A percentile compares a stretch with the other conserved stretches of the same genome.
phyloP scores from a whole-genome alignment of 2,797 vertebrate species.

The Enteromius treurensis region DNA sequence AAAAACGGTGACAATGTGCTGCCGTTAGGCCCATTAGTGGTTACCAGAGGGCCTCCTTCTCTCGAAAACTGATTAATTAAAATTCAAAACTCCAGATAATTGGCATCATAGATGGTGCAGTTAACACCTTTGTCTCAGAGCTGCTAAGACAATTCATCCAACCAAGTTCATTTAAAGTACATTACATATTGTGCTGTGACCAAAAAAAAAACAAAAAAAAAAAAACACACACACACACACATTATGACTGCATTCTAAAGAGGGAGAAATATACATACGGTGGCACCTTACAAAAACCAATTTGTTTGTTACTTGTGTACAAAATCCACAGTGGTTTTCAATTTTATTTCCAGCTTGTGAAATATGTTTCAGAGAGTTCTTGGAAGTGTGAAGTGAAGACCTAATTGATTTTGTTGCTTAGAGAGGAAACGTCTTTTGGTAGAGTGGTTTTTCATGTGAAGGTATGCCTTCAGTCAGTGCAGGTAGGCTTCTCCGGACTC shows the following conservation, averaged over 20 bases:
- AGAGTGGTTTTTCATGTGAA: slow-evolving; percentile 24
- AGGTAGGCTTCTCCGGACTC: slow-evolving; percentile 5
- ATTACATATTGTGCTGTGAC: background rate
- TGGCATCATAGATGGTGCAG: slow-evolving; percentile 31
- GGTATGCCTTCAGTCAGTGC: background rate
- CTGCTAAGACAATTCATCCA: slow-evolving; percentile 21
- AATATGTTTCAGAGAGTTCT: slow-evolving; percentile 4
- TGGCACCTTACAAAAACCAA: background rate
- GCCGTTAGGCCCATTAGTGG: slow-evolving; percentile 47
- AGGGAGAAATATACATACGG: background rate
- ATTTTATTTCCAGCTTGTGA: background rate
- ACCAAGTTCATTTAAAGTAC: background rate
- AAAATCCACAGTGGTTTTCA: background rate
- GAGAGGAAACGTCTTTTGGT: background rate
- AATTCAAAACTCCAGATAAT: slow-evolving; percentile 59
- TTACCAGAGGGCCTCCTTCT: slow-evolving; percentile 48
- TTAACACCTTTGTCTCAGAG: slow-evolving; percentile 39
- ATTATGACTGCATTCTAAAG: background rate
- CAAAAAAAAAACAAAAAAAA: background rate
- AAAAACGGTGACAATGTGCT: slow-evolving; percentile 55
- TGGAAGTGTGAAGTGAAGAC: background rate
- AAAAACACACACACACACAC: too few relatives aligned
- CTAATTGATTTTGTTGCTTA: slow-evolving; percentile 8
- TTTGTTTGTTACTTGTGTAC: background rate
- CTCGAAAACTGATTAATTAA: slow-evolving; percentile 59